Evolutionary conservation across 2,113 vertebrate genomes (phyloP).

Genomic region (Gymnocephalus cernua): DNA sequence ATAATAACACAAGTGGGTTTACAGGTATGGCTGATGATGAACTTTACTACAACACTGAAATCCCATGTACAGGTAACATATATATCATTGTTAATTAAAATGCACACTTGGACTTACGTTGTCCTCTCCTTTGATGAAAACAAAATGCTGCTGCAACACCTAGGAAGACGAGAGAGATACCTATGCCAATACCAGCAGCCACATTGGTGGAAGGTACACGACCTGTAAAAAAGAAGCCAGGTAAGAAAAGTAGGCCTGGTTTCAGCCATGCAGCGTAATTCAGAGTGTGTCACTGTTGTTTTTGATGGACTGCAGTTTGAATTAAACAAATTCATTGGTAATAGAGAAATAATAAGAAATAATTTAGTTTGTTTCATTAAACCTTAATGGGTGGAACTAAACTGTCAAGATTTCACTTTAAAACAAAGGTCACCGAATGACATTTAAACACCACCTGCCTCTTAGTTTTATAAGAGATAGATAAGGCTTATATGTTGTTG

Average conservation of each 20-base stretch:
- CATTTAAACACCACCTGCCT: too few relatives aligned
- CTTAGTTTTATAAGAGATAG: too few relatives aligned
- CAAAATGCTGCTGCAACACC: too few relatives aligned
- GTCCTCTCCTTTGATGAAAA: background rate
- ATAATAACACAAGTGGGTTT: background rate
- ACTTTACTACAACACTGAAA: too few relatives aligned
- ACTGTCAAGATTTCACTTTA: too few relatives aligned
- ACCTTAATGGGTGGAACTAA: too few relatives aligned
- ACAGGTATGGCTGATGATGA: background rate
- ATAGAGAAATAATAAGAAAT: background rate
- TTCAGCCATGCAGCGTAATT: background rate
- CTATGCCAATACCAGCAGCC: too few relatives aligned
- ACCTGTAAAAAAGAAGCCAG: background rate
- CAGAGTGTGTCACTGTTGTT: background rate
- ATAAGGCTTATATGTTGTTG: too few relatives aligned
- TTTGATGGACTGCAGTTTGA: background rate
- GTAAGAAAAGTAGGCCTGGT: background rate
- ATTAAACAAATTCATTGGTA: background rate
- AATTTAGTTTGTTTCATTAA: background rate
- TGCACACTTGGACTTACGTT: background rate
- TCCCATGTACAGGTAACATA: background rate
- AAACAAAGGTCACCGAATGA: too few relatives aligned
- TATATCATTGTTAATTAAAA: too few relatives aligned
- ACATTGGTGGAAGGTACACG: too few relatives aligned
- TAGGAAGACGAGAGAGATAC: too few relatives aligned